Evolutionary conservation across 2,888 invertebrate species (phyloP).

Genomic region (Esperia sulphurella): DNA sequence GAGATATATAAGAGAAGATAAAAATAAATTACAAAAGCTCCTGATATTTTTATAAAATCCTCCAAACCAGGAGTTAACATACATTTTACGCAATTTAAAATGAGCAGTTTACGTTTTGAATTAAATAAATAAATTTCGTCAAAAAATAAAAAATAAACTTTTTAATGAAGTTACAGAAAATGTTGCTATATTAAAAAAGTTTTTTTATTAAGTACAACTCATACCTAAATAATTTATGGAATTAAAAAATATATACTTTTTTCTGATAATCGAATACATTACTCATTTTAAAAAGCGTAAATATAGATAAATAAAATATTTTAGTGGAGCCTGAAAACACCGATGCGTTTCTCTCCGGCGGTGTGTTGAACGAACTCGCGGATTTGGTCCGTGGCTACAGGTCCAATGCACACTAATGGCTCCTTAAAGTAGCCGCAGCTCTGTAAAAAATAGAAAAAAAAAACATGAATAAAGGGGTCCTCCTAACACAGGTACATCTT

Average conservation of each 20-base stretch:
- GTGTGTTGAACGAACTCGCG: constrained; percentile 85
- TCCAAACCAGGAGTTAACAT: neutral
- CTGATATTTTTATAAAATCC: neutral
- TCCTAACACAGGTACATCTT: no score
- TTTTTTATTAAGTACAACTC: no score
- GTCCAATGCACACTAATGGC: constrained; percentile 91
- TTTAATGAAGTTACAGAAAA: no score
- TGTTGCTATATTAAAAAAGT: no score
- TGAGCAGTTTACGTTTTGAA: neutral
- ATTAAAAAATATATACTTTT: neutral
- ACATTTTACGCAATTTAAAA: neutral
- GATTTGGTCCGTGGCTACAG: constrained; percentile 88
- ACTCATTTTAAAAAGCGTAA: constrained; percentile 19
- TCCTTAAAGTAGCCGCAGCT: constrained; percentile 96
- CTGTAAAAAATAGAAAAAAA: constrained; percentile 51
- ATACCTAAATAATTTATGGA: neutral
- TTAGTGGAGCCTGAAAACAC: constrained; percentile 79
- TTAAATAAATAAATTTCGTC: no score
- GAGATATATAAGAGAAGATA: neutral
- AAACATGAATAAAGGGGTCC: no score
- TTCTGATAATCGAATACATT: neutral
- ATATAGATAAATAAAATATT: constrained; percentile 6
- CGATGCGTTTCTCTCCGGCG: constrained; percentile 89
- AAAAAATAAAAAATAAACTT: no score
- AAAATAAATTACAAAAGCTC: neutral